phyloP scores from a whole-genome alignment of 2,888 invertebrate species.

The Calameuta pallipes region DNA sequence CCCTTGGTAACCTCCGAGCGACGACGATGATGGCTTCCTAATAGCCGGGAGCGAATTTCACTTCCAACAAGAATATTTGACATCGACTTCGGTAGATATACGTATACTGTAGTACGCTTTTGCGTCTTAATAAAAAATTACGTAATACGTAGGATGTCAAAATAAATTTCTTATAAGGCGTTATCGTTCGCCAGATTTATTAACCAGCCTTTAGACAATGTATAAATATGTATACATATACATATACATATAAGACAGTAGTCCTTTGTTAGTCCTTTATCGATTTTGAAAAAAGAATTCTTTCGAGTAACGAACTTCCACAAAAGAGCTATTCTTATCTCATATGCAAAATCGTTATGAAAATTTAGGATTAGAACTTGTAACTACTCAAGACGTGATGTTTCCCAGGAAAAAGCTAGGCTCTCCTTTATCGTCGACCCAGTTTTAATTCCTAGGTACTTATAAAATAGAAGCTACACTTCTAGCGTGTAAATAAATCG shows the following conservation, averaged over 20 bases:
- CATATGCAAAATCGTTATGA: background rate
- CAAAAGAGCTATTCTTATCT: background rate
- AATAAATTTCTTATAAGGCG: background rate
- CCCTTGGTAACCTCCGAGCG: background rate
- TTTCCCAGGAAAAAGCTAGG: background rate
- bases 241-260: background rate
- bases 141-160: background rate
- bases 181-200: constrained; percentile 26
- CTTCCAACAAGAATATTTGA: background rate
- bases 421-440: background rate
- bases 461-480: background rate
- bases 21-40: background rate
- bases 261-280: background rate
- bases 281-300: background rate
- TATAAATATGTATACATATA: background rate
- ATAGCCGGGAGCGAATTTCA: background rate
- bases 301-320: background rate
- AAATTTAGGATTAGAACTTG: background rate
- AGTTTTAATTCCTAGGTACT: background rate
- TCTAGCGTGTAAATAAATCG: constrained; percentile 44
- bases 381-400: background rate
- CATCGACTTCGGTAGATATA: background rate
- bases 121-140: background rate
- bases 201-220: constrained; percentile 17
- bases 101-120: background rate